Conservation (phyloP, 1,140 invertebrate genomes). For the Heliconius himera region DNA sequence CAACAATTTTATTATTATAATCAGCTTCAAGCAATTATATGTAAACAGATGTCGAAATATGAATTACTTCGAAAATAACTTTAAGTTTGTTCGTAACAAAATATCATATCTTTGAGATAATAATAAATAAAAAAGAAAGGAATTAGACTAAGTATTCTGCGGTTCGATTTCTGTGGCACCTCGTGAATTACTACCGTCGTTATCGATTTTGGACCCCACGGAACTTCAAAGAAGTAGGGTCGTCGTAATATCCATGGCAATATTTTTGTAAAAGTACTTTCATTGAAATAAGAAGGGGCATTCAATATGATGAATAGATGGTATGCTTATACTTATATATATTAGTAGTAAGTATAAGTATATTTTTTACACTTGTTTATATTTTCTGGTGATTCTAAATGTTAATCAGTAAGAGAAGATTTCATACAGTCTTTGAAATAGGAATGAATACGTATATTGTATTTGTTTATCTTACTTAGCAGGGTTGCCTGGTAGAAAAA, state of each 20-base stretch:
- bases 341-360: background rate
- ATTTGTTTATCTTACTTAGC: no score
- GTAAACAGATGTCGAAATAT: no score
- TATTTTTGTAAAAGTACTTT: conserved; percentile 2
- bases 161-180: conserved; percentile 2
- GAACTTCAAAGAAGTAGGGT: conserved; percentile 13
- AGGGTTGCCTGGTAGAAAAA: no score
- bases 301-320: conserved; percentile 9
- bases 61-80: background rate
- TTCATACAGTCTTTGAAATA: no score
- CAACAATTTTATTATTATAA: no score
- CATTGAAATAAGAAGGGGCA: conserved; percentile 5
- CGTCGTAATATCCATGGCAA: conserved; percentile 10
- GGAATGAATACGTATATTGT: no score
- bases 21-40: no score
- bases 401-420: no score
- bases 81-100: background rate
- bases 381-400: no score
- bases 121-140: background rate
- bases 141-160: background rate
- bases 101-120: background rate
- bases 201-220: background rate
- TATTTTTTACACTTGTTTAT: no score
- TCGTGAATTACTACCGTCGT: background rate
- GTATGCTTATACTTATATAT: background rate